These are phyloP conservation scores for Machimus rusticus DNA, from an alignment of 2,888 invertebrate genomes.

Conservation along the genomic window DNA sequence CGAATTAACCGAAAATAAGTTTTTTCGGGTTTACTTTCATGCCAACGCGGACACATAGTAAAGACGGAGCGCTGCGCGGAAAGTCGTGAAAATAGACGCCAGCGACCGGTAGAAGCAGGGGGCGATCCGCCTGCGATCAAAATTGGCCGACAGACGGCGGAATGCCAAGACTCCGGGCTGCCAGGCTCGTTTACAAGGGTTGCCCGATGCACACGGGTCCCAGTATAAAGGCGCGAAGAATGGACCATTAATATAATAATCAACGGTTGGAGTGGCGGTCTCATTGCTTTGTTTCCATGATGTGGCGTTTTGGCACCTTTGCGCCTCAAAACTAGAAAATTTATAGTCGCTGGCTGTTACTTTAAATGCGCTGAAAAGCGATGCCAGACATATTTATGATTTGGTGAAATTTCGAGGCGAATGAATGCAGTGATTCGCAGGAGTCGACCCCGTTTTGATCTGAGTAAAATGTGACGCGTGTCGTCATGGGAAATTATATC, in stretches of 20 bases:
- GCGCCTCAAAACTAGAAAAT: not conserved
- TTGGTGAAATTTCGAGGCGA: not conserved
- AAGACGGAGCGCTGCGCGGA: not conserved
- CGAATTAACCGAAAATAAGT: constrained; percentile 39
- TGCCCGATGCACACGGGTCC: not conserved
- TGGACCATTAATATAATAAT: not conserved
- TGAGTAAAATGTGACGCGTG: not conserved
- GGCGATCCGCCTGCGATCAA: not conserved
- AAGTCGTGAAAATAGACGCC: constrained; percentile 1
- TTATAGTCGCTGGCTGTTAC: not conserved
- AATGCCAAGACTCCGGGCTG: not conserved
- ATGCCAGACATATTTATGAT: not conserved
- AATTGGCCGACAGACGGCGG: not conserved
- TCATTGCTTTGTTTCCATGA: not conserved
- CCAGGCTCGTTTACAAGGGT: not conserved
- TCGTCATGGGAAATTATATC: not conserved
- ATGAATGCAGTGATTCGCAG: not conserved
- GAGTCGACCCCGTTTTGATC: not conserved
- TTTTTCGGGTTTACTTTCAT: constrained; percentile 17
- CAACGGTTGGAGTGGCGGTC: not conserved
- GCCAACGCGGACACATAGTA: not conserved
- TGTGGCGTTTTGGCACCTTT: not conserved
- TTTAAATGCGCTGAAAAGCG: not conserved
- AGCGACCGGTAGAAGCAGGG: not conserved
- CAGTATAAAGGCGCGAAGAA: not conserved